A percentile compares a stretch with the other conserved stretches of the same genome.
Conservation (phyloP, 2,113 vertebrate genomes). For the Garra rufa region DNA sequence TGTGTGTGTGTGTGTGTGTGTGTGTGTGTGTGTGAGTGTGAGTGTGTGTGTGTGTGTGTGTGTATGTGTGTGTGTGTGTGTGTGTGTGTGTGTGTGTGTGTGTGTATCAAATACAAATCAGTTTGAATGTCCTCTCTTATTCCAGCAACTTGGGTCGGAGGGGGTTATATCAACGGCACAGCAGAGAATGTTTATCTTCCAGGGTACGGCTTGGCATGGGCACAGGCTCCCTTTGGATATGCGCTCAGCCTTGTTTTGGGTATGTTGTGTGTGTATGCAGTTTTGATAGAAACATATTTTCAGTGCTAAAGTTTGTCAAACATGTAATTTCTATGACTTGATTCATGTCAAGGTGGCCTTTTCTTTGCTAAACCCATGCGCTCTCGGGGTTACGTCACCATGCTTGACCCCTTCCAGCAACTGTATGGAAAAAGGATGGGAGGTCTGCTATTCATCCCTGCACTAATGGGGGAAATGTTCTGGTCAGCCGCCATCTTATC, state of each 20-base stretch:
- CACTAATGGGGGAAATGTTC: conserved; percentile 98
- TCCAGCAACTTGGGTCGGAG: conserved; percentile 98
- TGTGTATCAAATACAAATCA: no score
- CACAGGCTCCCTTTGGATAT: conserved; percentile 97
- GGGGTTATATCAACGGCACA: conserved; percentile 98
- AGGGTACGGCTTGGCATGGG: conserved; percentile 91
- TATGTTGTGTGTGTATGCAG: conserved; percentile 66
- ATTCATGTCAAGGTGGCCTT: conserved; percentile 83
- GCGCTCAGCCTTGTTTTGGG: conserved; percentile 93
- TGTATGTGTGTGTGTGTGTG: no score
- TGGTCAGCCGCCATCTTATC: conserved; percentile 98
- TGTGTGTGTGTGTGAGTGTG: no score
- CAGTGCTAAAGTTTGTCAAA: background rate
- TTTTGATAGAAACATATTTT: conserved; percentile 23
- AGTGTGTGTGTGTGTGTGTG: no score
- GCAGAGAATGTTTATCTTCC: conserved; percentile 96
- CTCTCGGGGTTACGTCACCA: conserved; percentile 96
- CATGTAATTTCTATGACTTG: background rate
- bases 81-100: no score
- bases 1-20: no score
- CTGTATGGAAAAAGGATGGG: conserved; percentile 97
- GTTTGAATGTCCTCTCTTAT: conserved; percentile 20
- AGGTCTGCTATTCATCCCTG: conserved; percentile 95
- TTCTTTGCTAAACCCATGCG: conserved; percentile 99
- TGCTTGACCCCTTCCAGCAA: conserved; percentile 98